Evolutionary conservation across 2,888 invertebrate species (phyloP).

Genomic region (Alloplasta piceator): DNA sequence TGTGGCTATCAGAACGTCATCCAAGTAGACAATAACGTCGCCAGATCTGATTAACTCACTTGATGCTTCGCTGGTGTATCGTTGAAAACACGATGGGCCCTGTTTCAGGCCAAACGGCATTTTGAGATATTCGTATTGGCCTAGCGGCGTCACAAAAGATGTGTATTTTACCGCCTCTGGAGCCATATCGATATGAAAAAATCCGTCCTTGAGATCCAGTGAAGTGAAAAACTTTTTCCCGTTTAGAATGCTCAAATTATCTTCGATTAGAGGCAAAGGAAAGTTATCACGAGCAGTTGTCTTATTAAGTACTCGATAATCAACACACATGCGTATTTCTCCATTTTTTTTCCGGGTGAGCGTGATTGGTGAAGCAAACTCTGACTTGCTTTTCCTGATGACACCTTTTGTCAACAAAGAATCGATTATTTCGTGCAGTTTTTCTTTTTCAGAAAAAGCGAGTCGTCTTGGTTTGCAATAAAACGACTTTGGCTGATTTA

Average conservation of each 20-base stretch:
- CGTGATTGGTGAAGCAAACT: conserved; percentile 51
- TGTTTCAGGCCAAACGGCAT: conserved; percentile 57
- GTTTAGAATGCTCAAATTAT: conserved; percentile 30
- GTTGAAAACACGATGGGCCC: conserved; percentile 38
- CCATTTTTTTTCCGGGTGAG: conserved; percentile 48
- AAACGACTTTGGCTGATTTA: conserved; percentile 55
- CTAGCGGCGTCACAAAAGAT: conserved; percentile 55
- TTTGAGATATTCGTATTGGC: conserved; percentile 55
- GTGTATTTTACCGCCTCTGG: conserved; percentile 60
- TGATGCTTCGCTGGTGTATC: conserved; percentile 41
- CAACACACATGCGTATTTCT: conserved; percentile 46
- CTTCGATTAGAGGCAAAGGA: not conserved
- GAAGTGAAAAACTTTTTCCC: conserved; percentile 45
- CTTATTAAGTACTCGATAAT: conserved; percentile 47
- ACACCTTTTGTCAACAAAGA: conserved; percentile 55
- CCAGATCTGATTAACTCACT: conserved; percentile 40
- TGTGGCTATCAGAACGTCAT: conserved; percentile 20
- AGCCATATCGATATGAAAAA: conserved; percentile 43
- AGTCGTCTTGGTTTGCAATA: conserved; percentile 53
- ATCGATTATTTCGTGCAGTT: conserved; percentile 60
- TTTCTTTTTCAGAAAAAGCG: conserved; percentile 30
- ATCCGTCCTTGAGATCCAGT: conserved; percentile 45
- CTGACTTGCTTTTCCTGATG: conserved; percentile 54
- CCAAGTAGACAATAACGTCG: conserved; percentile 61
- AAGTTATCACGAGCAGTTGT: conserved; percentile 38